A percentile compares a stretch with the other conserved stretches of the same genome.
phyloP scores from a whole-genome alignment of 2,113 vertebrate genomes.

The Neotragus pygmaeus region DNA sequence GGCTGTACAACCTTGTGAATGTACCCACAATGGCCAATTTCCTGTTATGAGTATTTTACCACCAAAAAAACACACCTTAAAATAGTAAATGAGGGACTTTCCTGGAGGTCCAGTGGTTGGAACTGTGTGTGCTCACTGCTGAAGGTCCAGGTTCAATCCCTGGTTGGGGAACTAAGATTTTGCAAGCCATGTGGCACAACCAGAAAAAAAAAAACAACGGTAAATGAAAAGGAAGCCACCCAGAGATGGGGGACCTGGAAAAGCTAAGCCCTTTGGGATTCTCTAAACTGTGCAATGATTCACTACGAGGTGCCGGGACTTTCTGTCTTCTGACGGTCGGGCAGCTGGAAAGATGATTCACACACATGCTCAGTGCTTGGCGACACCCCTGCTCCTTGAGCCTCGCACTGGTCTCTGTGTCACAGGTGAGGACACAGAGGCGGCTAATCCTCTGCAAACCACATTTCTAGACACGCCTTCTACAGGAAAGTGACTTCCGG shows the following conservation, averaged over 20 bases:
- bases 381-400: not conserved
- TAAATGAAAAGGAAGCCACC: not conserved
- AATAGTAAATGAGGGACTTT: not conserved
- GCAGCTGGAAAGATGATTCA: not conserved
- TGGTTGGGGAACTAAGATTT: not conserved
- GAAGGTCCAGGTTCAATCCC: not conserved
- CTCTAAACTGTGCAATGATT: not conserved
- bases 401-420: not conserved
- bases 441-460: not conserved
- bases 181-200: not conserved
- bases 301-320: not conserved
- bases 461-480: not conserved
- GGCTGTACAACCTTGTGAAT: not conserved
- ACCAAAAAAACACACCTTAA: not conserved
- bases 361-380: fast-evolving
- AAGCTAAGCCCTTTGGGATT: not conserved
- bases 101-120: not conserved
- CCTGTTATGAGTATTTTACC: not conserved
- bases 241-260: not conserved
- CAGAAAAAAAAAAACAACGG: not conserved
- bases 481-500: not conserved
- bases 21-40: not conserved
- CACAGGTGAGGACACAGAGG: no score
- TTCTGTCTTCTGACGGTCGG: fast-evolving
- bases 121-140: not conserved